These are phyloP conservation scores for Macquaria australasica DNA, from an alignment of 2,113 vertebrate species.

Conservation along the genomic window DNA sequence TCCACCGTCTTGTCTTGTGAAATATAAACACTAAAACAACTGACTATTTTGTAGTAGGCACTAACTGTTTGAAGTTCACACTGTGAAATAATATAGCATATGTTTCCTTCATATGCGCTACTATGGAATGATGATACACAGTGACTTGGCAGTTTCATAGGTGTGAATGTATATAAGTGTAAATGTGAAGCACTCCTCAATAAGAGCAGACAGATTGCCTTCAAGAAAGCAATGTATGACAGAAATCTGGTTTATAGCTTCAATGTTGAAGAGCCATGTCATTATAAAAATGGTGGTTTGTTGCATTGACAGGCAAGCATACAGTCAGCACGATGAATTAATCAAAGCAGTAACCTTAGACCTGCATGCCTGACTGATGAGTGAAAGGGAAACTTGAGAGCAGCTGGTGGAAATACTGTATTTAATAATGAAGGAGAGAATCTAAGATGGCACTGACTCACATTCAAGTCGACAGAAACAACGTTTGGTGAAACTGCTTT, in stretches of 20 bases:
- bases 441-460: slow-evolving; percentile 44
- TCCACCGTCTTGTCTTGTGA: background rate
- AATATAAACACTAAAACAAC: background rate
- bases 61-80: background rate
- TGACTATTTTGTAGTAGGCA: background rate
- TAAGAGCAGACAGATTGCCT: background rate
- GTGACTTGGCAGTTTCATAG: background rate
- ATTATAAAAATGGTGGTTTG: background rate
- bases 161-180: background rate
- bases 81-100: background rate
- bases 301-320: slow-evolving; percentile 22
- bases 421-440: slow-evolving; percentile 77
- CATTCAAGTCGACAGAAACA: slow-evolving; percentile 25
- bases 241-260: background rate
- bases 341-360: slow-evolving; percentile 73
- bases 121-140: background rate
- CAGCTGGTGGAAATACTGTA: slow-evolving; percentile 48
- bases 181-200: background rate
- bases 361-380: slow-evolving; percentile 48
- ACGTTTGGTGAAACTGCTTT: background rate
- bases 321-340: slow-evolving; percentile 72
- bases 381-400: slow-evolving; percentile 76
- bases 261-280: background rate
- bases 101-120: background rate
- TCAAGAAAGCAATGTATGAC: background rate